Conservation (phyloP, 2,113 vertebrate genomes). For the Chionodraco myersi region DNA sequence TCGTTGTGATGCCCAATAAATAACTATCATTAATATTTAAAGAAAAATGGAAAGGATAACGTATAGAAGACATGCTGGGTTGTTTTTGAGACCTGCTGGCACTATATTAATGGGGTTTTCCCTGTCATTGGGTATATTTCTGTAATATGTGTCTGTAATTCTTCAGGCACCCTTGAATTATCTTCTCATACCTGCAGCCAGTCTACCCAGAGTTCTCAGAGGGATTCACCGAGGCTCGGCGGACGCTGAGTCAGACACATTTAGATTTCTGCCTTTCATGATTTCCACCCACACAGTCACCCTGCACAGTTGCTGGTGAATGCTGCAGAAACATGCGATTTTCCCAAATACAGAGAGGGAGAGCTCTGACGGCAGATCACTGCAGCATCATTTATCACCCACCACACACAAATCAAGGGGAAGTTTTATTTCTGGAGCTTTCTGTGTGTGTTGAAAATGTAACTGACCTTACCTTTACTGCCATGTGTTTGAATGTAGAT, state of each 20-base stretch:
- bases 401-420: constrained; percentile 37
- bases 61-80: constrained; percentile 21
- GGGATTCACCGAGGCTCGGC: constrained; percentile 69
- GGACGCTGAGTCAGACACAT: constrained; percentile 82
- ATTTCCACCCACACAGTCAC: constrained; percentile 81
- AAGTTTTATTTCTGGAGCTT: neutral
- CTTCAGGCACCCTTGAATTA: constrained; percentile 55
- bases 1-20: neutral
- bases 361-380: constrained; percentile 55
- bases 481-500: neutral
- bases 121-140: constrained; percentile 49
- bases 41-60: constrained; percentile 35
- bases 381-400: constrained; percentile 49
- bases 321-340: constrained; percentile 78
- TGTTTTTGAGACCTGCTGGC: constrained; percentile 34
- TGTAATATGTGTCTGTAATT: constrained; percentile 53
- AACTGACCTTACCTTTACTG: too few relatives aligned
- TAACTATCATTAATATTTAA: constrained; percentile 3
- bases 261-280: constrained; percentile 85
- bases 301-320: constrained; percentile 75
- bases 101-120: constrained; percentile 42
- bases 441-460: neutral
- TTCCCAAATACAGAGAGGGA: constrained; percentile 68
- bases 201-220: constrained; percentile 70
- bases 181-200: constrained; percentile 70